Evolutionary conservation across 2,888 invertebrate genomes (phyloP), one percentile per base, ranked within the genome.

Genomic region (Caenorhabditis sp.): DNA sequence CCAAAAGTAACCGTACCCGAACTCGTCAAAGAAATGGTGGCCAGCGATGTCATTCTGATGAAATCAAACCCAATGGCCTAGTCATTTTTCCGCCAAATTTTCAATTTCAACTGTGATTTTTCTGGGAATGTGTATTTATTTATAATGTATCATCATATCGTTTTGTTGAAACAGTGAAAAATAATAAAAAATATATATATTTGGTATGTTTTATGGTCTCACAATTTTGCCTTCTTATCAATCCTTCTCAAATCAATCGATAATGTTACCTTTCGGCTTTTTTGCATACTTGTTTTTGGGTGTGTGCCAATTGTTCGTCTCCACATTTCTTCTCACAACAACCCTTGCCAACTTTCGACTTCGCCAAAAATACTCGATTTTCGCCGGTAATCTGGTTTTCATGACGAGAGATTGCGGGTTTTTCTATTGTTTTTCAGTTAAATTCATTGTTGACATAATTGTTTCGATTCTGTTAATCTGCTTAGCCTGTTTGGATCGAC

Each of bases 21-120:
- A 87, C 91, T 99, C 55, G 95, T 97, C 1, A 92, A 92, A 84
- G 97, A 97, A 87, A 97, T 97, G 97, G 93, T 97, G 91, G 91
- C 92, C 36, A 92, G 94, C 0, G 97, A 97, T 89, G 91, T 97
- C 49, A 92, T 91, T 81, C 90, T 97, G 66, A 97, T 97, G 97
- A 93, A 91, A 87, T 92, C 91, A 80, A 93, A 97, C 90, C 96
- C 97, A 5, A 91, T 91, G 81, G 97, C 97, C 76, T 97, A 84
- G 58, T n/a, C n/a, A 21, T 12, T 5, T 36, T 19, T 31, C 31
- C 31, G 1, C 21, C 21, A 43, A 3, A 17, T 43, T 54, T 54
- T 54, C 19, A 2, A 10, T 54, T 14, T 10, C 14, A 12, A 17
- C 43, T 43, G 43, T 43, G 43, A 43, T 43, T 43, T 36, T 43